Percentiles rank a stretch among this genome's conserved stretches.
Evolutionary conservation across 2,797 vertebrate genomes (phyloP).

Genomic region (Geotrypetes seraphini): DNA sequence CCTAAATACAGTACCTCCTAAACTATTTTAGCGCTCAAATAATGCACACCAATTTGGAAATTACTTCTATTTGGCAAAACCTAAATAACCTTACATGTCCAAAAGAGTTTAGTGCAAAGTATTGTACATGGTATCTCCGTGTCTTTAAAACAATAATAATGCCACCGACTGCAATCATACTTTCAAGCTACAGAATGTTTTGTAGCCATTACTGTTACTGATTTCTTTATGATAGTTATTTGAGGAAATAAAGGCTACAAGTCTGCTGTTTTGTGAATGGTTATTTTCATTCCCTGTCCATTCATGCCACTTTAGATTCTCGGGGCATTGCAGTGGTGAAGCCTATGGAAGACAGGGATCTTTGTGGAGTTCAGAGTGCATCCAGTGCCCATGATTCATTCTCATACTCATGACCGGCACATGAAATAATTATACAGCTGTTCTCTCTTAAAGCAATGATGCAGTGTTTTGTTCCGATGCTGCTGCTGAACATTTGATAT

Average conservation of each 20-base stretch:
- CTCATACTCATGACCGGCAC: background rate
- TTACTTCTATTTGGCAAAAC: no score
- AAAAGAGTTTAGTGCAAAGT: no score
- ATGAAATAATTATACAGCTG: background rate
- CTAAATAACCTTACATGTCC: no score
- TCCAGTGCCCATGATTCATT: background rate
- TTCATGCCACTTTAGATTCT: conserved; percentile 4
- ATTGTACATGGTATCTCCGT: no score
- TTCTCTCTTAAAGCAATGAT: background rate
- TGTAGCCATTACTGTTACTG: conserved; percentile 7
- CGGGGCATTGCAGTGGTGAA: background rate
- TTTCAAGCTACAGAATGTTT: conserved; percentile 13
- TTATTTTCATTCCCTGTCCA: background rate
- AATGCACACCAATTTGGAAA: no score
- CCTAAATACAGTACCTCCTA: no score
- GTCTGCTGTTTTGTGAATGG: background rate
- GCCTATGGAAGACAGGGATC: no score
- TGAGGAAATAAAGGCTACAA: conserved; percentile 8
- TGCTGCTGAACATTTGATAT: background rate
- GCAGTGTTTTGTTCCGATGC: background rate
- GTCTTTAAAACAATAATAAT: conserved; percentile 13
- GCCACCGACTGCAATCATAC: conserved; percentile 12
- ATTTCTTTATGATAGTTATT: conserved; percentile 15
- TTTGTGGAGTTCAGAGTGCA: no score
- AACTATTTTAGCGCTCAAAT: no score